A percentile compares a stretch with the other conserved stretches of the same genome.
Conservation (phyloP, 2,888 invertebrate genomes). For the Atherix ibis region DNA sequence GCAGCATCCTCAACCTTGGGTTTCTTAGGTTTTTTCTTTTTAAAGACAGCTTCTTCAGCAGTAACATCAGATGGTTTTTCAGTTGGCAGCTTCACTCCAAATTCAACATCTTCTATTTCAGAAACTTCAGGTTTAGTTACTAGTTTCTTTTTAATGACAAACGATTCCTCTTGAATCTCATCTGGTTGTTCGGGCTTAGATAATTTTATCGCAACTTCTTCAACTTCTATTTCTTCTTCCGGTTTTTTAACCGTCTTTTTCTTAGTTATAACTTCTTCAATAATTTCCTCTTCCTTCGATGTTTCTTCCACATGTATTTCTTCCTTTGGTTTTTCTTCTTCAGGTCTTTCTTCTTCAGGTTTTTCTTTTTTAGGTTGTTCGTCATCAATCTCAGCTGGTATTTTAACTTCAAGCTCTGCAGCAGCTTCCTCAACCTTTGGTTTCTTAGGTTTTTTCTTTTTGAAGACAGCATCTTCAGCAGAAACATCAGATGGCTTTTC, state of each 20-base stretch:
- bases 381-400: no score
- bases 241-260: constrained; percentile 19
- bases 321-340: constrained; percentile 19
- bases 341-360: constrained; percentile 21
- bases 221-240: constrained; percentile 20
- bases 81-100: constrained; percentile 12
- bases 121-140: constrained; percentile 14
- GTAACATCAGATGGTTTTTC: constrained; percentile 14
- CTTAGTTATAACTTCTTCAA: constrained; percentile 17
- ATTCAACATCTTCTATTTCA: constrained; percentile 5
- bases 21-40: constrained; percentile 26
- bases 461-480: constrained; percentile 12
- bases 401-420: not conserved
- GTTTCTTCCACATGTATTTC: constrained; percentile 19
- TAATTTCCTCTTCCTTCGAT: constrained; percentile 12
- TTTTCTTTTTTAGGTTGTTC: constrained; percentile 16
- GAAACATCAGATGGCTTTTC: constrained; percentile 5
- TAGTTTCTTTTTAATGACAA: constrained; percentile 12
- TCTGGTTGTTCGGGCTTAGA: constrained; percentile 2
- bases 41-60: constrained; percentile 22
- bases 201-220: constrained; percentile 16
- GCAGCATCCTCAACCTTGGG: constrained; percentile 25
- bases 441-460: constrained; percentile 12
- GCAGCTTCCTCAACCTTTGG: not conserved
- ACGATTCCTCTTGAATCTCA: constrained; percentile 10